A percentile compares a stretch with the other conserved stretches of the same genome.
phyloP scores from a whole-genome alignment of 2,797 vertebrate species.

The Onychomys leucogaster region DNA sequence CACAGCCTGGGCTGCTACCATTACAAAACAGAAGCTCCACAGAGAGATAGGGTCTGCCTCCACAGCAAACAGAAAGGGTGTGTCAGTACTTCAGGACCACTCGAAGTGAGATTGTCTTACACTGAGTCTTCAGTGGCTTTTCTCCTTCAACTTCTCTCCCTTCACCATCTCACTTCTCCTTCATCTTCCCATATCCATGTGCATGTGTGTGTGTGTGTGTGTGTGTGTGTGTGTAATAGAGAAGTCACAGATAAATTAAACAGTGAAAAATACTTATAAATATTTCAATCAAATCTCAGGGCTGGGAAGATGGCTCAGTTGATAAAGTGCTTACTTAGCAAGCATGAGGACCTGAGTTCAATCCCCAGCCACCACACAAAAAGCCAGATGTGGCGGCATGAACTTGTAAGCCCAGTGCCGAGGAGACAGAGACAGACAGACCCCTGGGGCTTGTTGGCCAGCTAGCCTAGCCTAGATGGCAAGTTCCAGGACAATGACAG shows the following conservation, averaged over 20 bases:
- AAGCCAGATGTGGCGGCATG: not conserved
- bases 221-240: not conserved
- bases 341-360: not conserved
- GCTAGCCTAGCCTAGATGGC: not conserved
- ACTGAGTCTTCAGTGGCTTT: not conserved
- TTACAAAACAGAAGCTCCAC: not conserved
- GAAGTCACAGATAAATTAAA: not conserved
- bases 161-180: not conserved
- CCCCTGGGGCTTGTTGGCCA: not conserved
- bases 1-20: not conserved
- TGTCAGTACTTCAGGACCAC: not conserved
- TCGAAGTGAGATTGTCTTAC: not conserved
- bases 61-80: not conserved
- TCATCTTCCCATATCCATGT: not conserved
- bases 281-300: not conserved
- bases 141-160: not conserved
- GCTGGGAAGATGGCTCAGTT: not conserved
- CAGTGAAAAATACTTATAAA: not conserved
- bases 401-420: no score
- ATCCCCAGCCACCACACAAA: not conserved
- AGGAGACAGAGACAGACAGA: not conserved
- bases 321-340: not conserved
- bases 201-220: fast-evolving
- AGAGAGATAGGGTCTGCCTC: not conserved
- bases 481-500: not conserved